These are phyloP conservation scores for Cotesia vestalis DNA, from an alignment of 1,140 invertebrate species.

Conservation along the genomic window DNA sequence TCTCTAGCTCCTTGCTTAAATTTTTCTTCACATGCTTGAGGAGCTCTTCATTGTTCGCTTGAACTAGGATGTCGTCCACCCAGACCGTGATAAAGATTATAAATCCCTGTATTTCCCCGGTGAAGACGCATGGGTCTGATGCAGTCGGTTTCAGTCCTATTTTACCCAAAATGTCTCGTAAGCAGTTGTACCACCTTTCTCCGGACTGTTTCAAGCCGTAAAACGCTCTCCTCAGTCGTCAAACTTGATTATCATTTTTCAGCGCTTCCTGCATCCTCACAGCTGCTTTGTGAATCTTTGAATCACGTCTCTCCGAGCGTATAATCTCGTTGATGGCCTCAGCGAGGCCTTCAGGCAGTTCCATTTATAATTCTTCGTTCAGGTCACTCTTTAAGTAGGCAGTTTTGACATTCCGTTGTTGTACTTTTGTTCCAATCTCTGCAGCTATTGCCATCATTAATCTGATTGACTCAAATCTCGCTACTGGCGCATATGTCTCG, in stretches of 20 bases:
- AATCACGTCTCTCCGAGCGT: background rate
- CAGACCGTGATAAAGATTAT: background rate
- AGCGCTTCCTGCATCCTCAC: slow-evolving; percentile 15
- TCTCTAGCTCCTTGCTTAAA: slow-evolving; percentile 32
- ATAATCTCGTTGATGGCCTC: slow-evolving; percentile 20
- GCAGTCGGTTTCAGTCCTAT: no score
- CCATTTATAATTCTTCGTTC: no score
- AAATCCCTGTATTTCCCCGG: slow-evolving; percentile 32
- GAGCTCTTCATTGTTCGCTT: slow-evolving; percentile 39
- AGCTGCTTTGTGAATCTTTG: slow-evolving; percentile 1
- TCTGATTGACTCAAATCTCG: slow-evolving; percentile 19
- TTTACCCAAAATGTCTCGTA: slow-evolving; percentile 35
- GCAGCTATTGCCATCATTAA: slow-evolving; percentile 11
- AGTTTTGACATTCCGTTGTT: slow-evolving; percentile 12
- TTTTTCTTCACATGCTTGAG: slow-evolving; percentile 33
- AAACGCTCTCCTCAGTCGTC: slow-evolving; percentile 45
- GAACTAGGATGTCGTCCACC: slow-evolving; percentile 34
- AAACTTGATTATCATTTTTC: slow-evolving; percentile 40
- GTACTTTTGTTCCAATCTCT: background rate
- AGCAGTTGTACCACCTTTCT: slow-evolving; percentile 48
- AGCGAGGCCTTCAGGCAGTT: no score
- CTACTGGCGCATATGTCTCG: slow-evolving; percentile 48
- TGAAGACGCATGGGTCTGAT: no score
- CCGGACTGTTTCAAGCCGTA: slow-evolving; percentile 55
- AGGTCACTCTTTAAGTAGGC: no score